Conservation (phyloP, 2,888 invertebrate genomes). For the Epirrhoe tristata region DNA sequence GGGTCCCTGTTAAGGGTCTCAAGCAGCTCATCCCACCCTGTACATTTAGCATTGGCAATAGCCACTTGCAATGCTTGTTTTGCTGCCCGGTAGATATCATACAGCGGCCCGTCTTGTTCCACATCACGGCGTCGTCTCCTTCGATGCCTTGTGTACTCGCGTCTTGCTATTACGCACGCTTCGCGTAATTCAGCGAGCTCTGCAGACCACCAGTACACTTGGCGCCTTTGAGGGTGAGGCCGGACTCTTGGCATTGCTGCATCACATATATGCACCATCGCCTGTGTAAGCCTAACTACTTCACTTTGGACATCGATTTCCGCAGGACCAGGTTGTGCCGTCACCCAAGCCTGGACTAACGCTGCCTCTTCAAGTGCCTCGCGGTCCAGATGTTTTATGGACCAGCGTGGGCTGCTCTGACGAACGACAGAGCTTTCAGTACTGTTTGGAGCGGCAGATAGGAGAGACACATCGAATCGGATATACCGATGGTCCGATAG, state of each 20-base stretch:
- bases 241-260: constrained; percentile 5
- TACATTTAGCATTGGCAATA: neutral
- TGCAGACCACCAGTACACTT: constrained; percentile 23
- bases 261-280: constrained; percentile 14
- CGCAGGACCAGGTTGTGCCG: too few species aligned
- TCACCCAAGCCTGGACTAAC: too few species aligned
- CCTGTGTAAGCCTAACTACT: constrained; percentile 8
- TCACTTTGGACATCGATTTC: neutral
- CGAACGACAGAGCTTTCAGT: neutral
- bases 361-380: too few species aligned
- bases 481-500: too few species aligned
- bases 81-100: neutral
- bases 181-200: constrained; percentile 13
- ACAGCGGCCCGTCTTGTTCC: neutral
- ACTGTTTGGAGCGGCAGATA: constrained; percentile 1
- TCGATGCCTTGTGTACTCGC: constrained; percentile 11
- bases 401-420: neutral
- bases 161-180: constrained; percentile 8
- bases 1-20: too few species aligned
- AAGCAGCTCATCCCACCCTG: too few species aligned
- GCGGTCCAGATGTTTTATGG: neutral
- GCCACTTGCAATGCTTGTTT: neutral
- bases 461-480: neutral
- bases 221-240: neutral
- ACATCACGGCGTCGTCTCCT: constrained; percentile 9